Percentiles rank a stretch among this genome's conserved stretches.
Conservation (phyloP, 2,113 vertebrate genomes). For the Apus apus region DNA sequence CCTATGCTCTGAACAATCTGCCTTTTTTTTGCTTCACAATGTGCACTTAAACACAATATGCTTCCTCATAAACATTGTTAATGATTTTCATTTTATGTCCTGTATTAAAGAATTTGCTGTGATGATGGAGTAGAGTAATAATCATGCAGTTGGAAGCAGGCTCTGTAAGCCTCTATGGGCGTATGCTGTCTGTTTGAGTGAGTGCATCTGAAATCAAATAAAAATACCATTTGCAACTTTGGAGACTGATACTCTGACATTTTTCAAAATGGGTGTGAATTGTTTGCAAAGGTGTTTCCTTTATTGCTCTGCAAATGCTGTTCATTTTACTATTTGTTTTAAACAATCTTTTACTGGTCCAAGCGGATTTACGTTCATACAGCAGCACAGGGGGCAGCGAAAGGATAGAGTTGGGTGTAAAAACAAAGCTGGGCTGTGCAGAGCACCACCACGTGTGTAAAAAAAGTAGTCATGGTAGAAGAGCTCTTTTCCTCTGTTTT, state of each 20-base stretch:
- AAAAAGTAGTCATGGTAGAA: background rate
- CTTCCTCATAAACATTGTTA: slow-evolving; percentile 71
- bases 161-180: background rate
- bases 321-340: slow-evolving; percentile 71
- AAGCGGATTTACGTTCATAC: slow-evolving; percentile 6
- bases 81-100: slow-evolving; percentile 66
- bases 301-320: slow-evolving; percentile 65
- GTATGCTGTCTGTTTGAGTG: background rate
- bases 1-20: slow-evolving; percentile 63
- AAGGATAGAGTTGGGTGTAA: background rate
- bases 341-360: slow-evolving; percentile 63
- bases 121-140: slow-evolving; percentile 60
- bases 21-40: slow-evolving; percentile 52
- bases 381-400: background rate
- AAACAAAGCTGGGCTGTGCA: background rate
- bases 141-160: slow-evolving; percentile 1
- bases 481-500: background rate
- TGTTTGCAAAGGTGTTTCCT: slow-evolving; percentile 65
- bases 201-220: slow-evolving; percentile 56
- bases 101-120: slow-evolving; percentile 53
- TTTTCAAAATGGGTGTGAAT: slow-evolving; percentile 61
- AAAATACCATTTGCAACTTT: slow-evolving; percentile 65
- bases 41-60: slow-evolving; percentile 65
- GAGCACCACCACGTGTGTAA: background rate
- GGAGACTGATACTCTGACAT: slow-evolving; percentile 13